phyloP scores from a whole-genome alignment of 2,113 vertebrate genomes.

The Seriola dumerili region DNA sequence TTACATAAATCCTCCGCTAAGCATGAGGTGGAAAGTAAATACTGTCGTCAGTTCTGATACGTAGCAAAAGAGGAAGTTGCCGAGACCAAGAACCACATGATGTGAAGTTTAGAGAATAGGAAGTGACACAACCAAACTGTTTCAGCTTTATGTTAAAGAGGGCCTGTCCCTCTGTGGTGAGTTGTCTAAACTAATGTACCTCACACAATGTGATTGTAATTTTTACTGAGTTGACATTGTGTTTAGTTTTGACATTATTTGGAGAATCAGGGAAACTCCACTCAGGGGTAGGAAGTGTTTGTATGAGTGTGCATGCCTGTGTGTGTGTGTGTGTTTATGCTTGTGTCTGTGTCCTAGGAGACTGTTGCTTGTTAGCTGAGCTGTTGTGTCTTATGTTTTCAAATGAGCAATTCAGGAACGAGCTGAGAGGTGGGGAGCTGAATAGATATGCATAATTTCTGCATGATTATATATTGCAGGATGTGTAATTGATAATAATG shows the following conservation, averaged over 20 bases:
- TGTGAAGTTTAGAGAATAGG: conserved; percentile 58
- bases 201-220: conserved; percentile 1
- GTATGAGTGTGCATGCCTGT: conserved; percentile 4
- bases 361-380: conserved; percentile 7
- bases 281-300: not conserved
- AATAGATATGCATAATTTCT: conserved; percentile 62
- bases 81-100: conserved; percentile 50
- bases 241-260: conserved; percentile 27
- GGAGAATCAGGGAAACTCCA: conserved; percentile 55
- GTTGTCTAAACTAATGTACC: not conserved
- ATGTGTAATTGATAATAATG: conserved; percentile 65
- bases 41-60: conserved; percentile 31
- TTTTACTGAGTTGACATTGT: conserved; percentile 18
- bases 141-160: conserved; percentile 22
- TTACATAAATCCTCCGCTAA: not conserved
- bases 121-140: conserved; percentile 59
- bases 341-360: not conserved
- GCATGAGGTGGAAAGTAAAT: conserved; percentile 50
- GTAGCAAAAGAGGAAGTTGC: conserved; percentile 74
- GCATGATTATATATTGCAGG: conserved; percentile 49
- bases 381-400: conserved; percentile 17
- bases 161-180: conserved; percentile 42
- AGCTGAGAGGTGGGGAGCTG: conserved; percentile 15
- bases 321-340: not conserved
- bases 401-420: conserved; percentile 35